Percentiles rank a stretch among this genome's conserved stretches.
These are phyloP conservation scores for Beris morrisii DNA, from an alignment of 2,888 invertebrate species.

Conservation along the genomic window DNA sequence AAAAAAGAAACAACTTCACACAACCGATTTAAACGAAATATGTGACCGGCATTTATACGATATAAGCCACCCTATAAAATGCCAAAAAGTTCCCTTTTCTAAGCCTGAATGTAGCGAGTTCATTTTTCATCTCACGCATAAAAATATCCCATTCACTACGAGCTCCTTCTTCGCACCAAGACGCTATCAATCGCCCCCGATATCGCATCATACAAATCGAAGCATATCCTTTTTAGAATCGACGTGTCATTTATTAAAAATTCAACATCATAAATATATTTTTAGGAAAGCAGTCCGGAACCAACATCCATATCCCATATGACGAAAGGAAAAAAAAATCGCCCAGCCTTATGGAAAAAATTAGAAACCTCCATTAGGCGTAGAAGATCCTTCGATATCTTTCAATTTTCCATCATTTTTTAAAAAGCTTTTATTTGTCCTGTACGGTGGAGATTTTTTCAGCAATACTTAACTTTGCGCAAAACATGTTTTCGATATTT, in stretches of 20 bases:
- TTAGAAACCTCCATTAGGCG: neutral
- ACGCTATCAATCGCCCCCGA: neutral
- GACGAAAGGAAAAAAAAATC: too few relatives aligned
- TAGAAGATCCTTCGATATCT: constrained; percentile 10
- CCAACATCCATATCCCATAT: too few relatives aligned
- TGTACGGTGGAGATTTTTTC: too few relatives aligned
- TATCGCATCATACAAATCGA: constrained; percentile 10
- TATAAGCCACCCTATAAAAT: neutral
- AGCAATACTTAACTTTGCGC: too few relatives aligned
- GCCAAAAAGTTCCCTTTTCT: neutral
- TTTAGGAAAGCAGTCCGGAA: neutral
- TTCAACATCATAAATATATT: constrained; percentile 22
- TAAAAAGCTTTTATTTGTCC: neutral
- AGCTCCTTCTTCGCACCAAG: neutral
- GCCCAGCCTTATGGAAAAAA: too few relatives aligned
- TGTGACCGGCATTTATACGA: constrained; percentile 17
- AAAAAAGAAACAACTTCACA: neutral
- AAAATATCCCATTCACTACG: constrained; percentile 16
- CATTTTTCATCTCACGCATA: constrained; percentile 28
- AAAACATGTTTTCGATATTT: too few relatives aligned
- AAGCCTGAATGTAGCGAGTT: constrained; percentile 8
- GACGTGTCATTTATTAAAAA: constrained; percentile 32
- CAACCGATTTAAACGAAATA: constrained; percentile 20
- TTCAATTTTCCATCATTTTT: constrained; percentile 22
- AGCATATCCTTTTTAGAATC: constrained; percentile 19